Evolutionary conservation across 2,113 vertebrate genomes (phyloP), one percentile per base, ranked within the genome.

Genomic region (Anguilla rostrata): DNA sequence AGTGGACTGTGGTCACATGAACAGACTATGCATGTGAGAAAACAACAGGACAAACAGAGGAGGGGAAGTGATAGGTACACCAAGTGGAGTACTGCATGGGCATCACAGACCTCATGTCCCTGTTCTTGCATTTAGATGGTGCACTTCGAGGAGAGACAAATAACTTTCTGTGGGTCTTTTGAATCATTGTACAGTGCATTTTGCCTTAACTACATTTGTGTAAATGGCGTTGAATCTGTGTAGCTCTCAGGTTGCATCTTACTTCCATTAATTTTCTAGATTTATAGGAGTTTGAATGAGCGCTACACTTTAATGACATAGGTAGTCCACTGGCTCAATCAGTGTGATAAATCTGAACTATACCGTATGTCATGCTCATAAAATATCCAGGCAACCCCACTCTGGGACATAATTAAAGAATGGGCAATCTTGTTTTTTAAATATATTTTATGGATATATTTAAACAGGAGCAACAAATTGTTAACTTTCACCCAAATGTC

Each of bases 331-430:
- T 20, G 60, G 60, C 78, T 78, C 12, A 78, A 11, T 39, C 78
- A 20, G 78, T 18, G n/a, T 20, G 14, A 41, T 80, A 80, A 80
- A 80, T 80, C 78, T 20, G 7, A 18, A 22, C 78, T 79, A 9
- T 75, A 75, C 71, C 78, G 1, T 39, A 80, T 80, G 39, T 80
- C 75, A 40, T 11, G 16, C 8, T 80, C 78, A 41, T 39, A 41
- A 80, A 80, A 80, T 40, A 7, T 41, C 78, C 78, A 41, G 78
- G 78, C 39, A 80, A 80, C 78, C 39, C 78, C n/a, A 41, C 39
- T 41, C n/a, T 41, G 16, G 78, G 39, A 40, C 78, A 39, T 79
- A 39, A 79, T 15, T 79, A 39, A 40, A 80, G 78, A 80, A 41
- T 40, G 75, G 15, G 39, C 60, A 66, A 20, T 26, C 60, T 53